Base-by-base conservation (phyloP, 2,888 invertebrate species). In the Dione juno region DNA sequence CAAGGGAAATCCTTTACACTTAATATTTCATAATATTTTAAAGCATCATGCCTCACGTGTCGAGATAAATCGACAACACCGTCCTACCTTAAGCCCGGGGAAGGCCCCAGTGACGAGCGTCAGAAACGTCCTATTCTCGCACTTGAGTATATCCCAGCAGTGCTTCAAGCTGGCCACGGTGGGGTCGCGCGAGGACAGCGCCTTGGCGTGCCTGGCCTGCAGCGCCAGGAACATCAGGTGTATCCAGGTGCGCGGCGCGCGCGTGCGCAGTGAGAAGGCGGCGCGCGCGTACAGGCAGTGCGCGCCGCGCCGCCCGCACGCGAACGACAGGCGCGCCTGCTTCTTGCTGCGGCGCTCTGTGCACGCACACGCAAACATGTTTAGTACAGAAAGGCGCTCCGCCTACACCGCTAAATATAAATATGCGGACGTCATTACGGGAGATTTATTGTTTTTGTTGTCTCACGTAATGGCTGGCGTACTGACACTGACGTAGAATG, bases 221-320 rank as follows among this genome's bases (percentile, higher is more conserved):
- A 98, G 95, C 74, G 98, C 97, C 66, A 99, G 95, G 89, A 99
- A 98, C 98, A 99, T 98, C 64, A 99, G 94, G 92, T 99, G 98
- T 76, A 99, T 97, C 99, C 98, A 98, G 54, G 97, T 96, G 77
- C 97, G 94, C 0, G 98, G 97, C 84, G 96, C 95, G 75, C 97
- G 95, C 41, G 96, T 97, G 77, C 96, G 94, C 95, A 97, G 95
- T 13, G 95, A 95, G 89, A 97, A 97, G 78, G 95, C 95, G 11
- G 96, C 95, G 82, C 96, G 95, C 70, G 96, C 95, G 93, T 98
- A 98, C 74, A 98, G 94, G 88, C 98, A 99, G 89, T 98, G 96
- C 80, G 96, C 95, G 78, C 95, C 96, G 83, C 96, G 94, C 58
- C 96, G 96, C 81, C 97, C 97, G 91, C 98, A 98, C 69, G 96